phyloP scores from a whole-genome alignment of 37 sponge, comb jelly and placozoan species.

The Chondrilla cf. caribensis region DNA sequence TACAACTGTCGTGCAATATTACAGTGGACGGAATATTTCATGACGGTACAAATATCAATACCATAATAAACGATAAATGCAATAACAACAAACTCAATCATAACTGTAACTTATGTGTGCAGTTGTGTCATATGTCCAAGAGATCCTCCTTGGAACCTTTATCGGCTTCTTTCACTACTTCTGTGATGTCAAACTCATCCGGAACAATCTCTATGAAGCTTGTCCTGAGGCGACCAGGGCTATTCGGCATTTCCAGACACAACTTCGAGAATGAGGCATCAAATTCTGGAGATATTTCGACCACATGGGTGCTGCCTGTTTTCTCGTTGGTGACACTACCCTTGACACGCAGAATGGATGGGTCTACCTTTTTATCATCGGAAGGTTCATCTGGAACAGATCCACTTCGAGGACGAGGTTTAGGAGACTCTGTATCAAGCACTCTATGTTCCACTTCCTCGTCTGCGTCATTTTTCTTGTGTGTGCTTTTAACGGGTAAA shows the following conservation, averaged over 20 bases:
- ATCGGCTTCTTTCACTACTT: neutral
- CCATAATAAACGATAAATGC: too few relatives aligned
- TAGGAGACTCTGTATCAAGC: constrained; percentile 2
- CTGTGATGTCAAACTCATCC: neutral
- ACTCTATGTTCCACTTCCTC: neutral
- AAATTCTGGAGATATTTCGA: constrained; percentile 61
- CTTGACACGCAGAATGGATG: constrained; percentile 29
- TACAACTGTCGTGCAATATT: too few relatives aligned
- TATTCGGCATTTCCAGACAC: neutral
- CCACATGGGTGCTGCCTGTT: constrained; percentile 72
- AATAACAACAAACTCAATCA: too few relatives aligned
- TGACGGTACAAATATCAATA: too few relatives aligned
- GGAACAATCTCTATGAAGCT: constrained; percentile 11
- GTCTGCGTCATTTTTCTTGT: neutral
- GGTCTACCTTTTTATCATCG: neutral
- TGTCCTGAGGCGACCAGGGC: constrained; percentile 5
- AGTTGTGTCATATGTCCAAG: neutral
- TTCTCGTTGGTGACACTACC: constrained; percentile 32
- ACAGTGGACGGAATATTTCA: too few relatives aligned
- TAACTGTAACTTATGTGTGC: too few relatives aligned
- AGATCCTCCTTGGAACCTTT: neutral
- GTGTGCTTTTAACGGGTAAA: constrained; percentile 1
- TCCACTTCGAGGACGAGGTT: constrained; percentile 21
- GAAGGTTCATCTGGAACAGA: constrained; percentile 29
- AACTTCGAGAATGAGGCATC: constrained; percentile 28